phyloP scores from a whole-genome alignment of 2,113 vertebrate species.

The Drymodes brunneopygia region DNA sequence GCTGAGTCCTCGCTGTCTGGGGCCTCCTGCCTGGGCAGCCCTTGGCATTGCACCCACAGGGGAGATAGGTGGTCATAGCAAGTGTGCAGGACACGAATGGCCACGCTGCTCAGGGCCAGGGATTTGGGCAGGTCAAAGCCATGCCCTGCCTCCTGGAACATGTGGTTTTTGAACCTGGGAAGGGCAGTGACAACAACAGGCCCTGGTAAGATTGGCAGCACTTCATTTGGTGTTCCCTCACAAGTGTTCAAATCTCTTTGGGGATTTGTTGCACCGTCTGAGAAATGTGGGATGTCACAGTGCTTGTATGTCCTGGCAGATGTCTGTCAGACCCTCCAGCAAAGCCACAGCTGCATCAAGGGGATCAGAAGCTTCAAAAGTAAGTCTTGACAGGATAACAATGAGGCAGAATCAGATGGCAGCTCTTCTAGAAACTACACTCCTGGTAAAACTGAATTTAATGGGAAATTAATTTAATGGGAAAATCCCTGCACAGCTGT shows the following conservation, averaged over 20 bases:
- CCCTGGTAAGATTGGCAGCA: background rate
- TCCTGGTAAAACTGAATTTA: background rate
- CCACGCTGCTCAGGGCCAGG: constrained; percentile 75
- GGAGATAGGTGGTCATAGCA: constrained; percentile 84
- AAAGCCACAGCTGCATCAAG: background rate
- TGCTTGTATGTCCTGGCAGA: background rate
- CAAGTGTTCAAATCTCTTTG: background rate
- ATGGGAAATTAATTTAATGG: background rate
- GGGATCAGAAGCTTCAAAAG: background rate
- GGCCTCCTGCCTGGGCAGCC: background rate
- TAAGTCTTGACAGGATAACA: background rate
- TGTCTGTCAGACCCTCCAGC: background rate
- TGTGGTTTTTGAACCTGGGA: constrained; percentile 76
- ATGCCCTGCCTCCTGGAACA: constrained; percentile 66
- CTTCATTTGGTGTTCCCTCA: background rate
- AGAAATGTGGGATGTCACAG: background rate
- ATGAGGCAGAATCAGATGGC: background rate
- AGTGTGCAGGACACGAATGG: constrained; percentile 82
- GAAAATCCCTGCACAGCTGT: background rate
- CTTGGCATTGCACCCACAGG: background rate
- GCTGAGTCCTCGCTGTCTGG: rapidly evolving
- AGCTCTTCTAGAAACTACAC: background rate
- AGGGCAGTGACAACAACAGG: background rate
- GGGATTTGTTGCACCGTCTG: background rate
- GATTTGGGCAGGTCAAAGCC: constrained; percentile 83